Percentiles rank a stretch among this genome's conserved stretches.
phyloP scores from a whole-genome alignment of 1,140 invertebrate genomes.

The Zaprionus taronus region DNA sequence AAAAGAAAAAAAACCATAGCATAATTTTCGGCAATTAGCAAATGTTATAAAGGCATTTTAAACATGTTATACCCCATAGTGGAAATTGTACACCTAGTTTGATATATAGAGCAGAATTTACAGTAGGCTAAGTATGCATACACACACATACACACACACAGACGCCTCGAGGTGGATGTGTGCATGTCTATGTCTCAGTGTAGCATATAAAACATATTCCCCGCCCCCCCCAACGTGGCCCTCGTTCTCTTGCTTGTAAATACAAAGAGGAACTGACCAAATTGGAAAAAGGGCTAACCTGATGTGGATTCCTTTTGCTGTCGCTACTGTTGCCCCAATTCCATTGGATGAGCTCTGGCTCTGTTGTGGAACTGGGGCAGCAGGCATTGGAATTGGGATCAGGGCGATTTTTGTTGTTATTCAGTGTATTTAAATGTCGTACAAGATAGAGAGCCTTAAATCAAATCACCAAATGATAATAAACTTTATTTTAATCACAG shows the following conservation, averaged over 20 bases:
- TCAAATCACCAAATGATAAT: slow-evolving; percentile 61
- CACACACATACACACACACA: neutral
- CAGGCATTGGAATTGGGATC: slow-evolving; percentile 5
- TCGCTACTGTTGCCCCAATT: neutral
- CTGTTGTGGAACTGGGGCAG: neutral
- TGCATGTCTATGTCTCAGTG: neutral
- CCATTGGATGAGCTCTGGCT: neutral
- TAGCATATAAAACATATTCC: slow-evolving; percentile 6
- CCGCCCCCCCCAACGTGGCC: neutral
- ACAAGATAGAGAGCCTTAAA: slow-evolving; percentile 64
- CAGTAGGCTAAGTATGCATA: neutral
- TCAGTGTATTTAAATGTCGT: slow-evolving; percentile 28
- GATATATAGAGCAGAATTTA: slow-evolving; percentile 23
- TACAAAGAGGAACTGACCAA: slow-evolving; percentile 15
- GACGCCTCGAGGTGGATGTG: no score
- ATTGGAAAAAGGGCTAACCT: slow-evolving; percentile 1
- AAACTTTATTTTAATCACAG: slow-evolving; percentile 51
- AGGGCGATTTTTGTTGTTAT: slow-evolving; percentile 26
- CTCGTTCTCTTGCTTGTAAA: slow-evolving; percentile 5
- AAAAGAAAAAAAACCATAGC: slow-evolving; percentile 41
- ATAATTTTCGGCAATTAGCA: slow-evolving; percentile 72
- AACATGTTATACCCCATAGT: slow-evolving; percentile 31
- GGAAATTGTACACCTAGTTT: slow-evolving; percentile 36
- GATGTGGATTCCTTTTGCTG: neutral
- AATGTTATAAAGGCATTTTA: slow-evolving; percentile 61